Base-by-base conservation (phyloP, 2,888 invertebrate genomes). In the Junonia oenone region DNA sequence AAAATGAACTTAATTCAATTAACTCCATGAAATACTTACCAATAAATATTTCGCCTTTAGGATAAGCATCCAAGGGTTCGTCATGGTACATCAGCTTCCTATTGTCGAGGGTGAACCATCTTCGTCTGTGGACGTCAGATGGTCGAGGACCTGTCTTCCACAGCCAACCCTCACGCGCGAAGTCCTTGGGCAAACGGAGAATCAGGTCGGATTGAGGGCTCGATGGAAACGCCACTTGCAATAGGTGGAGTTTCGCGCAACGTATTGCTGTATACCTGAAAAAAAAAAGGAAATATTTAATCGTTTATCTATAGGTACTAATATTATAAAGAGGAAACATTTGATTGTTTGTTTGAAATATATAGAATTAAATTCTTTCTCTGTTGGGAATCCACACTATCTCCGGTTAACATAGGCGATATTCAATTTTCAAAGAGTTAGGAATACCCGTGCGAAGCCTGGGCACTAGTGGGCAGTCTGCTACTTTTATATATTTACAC, bases 1-100 rank as follows among this genome's bases (percentile, higher is more conserved):
- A n/a, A n/a, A n/a, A n/a, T n/a, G n/a, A n/a, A n/a, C n/a, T n/a
- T n/a, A n/a, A n/a, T n/a, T n/a, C n/a, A n/a, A n/a, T n/a, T n/a
- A n/a, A n/a, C n/a, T n/a, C n/a, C n/a, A n/a, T n/a, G 2, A 37
- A 37, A 1, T 22, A 46, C 79, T 91, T 77, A 75, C 97, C 97
- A 65, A 97, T 87, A 81, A 97, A 97, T 66, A 97, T 95, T 89
- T 97, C 97, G 47, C 97, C 97, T 83, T 97, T 97, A 0, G 97
- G 96, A 84, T 95, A 95, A 2, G 97, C 95, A 72, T 96, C 96
- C 76, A 97, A 83, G 1, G 95, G 95, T 71, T 96, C 96, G 72
- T 96, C 95, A 70, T 97, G 96, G 73, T 98, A 98, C 96, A 97
- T 97, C n/a, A 98, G 89, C 77, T 97, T 97, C 62, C 97, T 92